These are phyloP conservation scores for Scaptomyza reducta DNA, from an alignment of 2,888 invertebrate genomes.

Conservation along the genomic window DNA sequence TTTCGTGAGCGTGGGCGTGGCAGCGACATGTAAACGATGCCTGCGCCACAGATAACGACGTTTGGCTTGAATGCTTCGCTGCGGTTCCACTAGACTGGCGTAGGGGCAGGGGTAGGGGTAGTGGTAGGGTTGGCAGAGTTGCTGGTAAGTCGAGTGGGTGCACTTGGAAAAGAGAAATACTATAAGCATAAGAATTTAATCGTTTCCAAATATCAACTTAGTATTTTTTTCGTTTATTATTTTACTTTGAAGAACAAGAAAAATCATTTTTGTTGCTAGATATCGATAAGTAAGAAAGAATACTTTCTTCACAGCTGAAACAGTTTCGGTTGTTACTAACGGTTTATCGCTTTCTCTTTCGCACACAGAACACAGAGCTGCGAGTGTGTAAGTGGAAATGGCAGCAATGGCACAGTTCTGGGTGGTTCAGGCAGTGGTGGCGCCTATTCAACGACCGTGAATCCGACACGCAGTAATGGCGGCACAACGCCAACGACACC, in stretches of 20 bases:
- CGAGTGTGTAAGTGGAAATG: conserved; percentile 81
- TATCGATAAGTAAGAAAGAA: neutral
- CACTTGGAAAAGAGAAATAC: neutral
- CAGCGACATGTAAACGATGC: conserved; percentile 60
- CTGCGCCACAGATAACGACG: conserved; percentile 54
- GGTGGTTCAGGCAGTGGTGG: conserved; percentile 55
- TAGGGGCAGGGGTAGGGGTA: neutral
- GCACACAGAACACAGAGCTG: conserved; percentile 82
- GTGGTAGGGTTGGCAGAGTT: neutral
- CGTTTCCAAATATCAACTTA: neutral
- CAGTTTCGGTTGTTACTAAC: conserved; percentile 57
- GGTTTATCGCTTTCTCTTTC: neutral
- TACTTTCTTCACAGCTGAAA: conserved; percentile 4
- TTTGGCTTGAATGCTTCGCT: conserved; percentile 7
- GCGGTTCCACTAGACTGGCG: neutral
- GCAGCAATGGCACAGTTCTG: conserved; percentile 79
- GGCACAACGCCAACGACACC: conserved; percentile 81
- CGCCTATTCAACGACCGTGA: conserved; percentile 81
- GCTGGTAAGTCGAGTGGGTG: no score
- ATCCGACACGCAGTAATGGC: conserved; percentile 82
- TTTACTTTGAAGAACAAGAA: no score
- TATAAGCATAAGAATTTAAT: neutral
- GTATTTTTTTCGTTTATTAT: no score
- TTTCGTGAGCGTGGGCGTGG: conserved; percentile 50
- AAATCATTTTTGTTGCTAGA: no score